Percentiles rank a stretch among this genome's conserved stretches.
Conservation (phyloP, 2,888 invertebrate genomes). For the Stenichneumon culpator region DNA sequence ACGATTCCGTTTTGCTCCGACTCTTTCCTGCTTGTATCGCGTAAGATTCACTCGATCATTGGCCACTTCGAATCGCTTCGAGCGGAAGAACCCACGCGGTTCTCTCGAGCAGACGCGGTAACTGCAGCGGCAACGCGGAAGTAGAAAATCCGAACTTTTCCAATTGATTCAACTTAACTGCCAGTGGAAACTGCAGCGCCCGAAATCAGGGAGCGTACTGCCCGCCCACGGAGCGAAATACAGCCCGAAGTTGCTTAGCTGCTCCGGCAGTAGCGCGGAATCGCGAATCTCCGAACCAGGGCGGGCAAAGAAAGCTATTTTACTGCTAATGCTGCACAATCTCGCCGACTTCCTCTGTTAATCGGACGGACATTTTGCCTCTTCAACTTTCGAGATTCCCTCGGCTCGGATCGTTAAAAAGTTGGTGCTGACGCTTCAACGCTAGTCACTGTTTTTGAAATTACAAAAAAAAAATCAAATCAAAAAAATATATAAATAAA, state of each 20-base stretch:
- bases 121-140: conserved; percentile 28
- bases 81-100: conserved; percentile 29
- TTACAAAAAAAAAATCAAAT: not conserved
- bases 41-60: not conserved
- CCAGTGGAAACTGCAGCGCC: conserved; percentile 71
- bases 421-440: conserved; percentile 40
- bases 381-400: conserved; percentile 28
- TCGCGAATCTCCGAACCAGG: conserved; percentile 45
- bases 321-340: conserved; percentile 22
- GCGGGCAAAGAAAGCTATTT: conserved; percentile 44
- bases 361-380: conserved; percentile 58
- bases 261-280: conserved; percentile 31
- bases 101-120: conserved; percentile 26
- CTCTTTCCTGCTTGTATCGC: not conserved
- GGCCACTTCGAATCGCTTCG: not conserved
- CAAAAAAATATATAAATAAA: not conserved
- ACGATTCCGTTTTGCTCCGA: not conserved
- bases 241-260: conserved; percentile 55
- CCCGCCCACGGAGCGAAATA: conserved; percentile 50
- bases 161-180: conserved; percentile 81
- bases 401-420: conserved; percentile 37
- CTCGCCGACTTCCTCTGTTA: conserved; percentile 46
- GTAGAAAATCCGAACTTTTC: conserved; percentile 75
- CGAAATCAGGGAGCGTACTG: conserved; percentile 54
- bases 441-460: conserved; percentile 27